Evolutionary conservation across 2,888 invertebrate genomes (phyloP), one percentile per base, ranked within the genome.

Genomic region (Pterostichus niger): DNA sequence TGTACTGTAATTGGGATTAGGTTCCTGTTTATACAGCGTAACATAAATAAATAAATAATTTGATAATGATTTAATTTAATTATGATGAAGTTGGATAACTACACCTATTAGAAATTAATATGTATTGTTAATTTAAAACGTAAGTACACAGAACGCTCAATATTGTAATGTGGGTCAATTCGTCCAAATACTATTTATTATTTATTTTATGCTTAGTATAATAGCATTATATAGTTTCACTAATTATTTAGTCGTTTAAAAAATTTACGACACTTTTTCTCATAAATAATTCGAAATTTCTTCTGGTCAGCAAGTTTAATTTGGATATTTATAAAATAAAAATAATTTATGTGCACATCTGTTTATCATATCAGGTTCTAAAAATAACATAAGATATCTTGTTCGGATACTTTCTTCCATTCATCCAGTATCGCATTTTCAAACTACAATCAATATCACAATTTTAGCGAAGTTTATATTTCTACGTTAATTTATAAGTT

Each of bases 241-340:
- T 64, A 33, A 11, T 64, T 64, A 49, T 49, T 7, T 64, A 35
- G 64, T 64, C n/a, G 64, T 64, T 11, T 4, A 3, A 24, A 3
- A 24, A 59, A 15, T 71, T 40, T 44, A 71, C 68, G 40, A 71
- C 7, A 44, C 68, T 44, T 71, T 71, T 71, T 44, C 68, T 15
- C 44, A 44, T 71, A 71, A 71, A 71, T 40, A 71, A 15, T 71
- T 71, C 44, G 68, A 71, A 71, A 71, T 44, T 71, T 15, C 68
- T 71, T 71, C 68, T 44, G 68, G 44, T 71, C 44, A 71, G 10
- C 40, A 17, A 44, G 10, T 15, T 71, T 7, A 71, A 61, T 17
- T 35, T 71, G 68, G 15, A 15, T 44, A 10, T 71, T 64, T 71
- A 64, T 35, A 44, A 7, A 9, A 4, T n/a, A 6, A 56, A 71